phyloP scores from a whole-genome alignment of 2,797 vertebrate species.

The Sebastes elongatus region DNA sequence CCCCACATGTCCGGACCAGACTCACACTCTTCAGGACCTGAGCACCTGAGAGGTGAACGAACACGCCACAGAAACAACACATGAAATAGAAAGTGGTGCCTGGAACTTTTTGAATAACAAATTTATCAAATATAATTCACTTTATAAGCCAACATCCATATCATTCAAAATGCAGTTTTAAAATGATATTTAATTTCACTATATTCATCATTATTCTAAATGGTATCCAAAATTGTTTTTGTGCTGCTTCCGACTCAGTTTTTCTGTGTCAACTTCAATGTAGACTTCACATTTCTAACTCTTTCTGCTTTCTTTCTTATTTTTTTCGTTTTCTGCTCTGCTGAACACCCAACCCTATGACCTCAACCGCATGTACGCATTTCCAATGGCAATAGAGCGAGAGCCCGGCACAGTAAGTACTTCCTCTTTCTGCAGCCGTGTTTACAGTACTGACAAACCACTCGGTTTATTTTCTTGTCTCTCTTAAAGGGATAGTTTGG shows the following conservation, averaged over 20 bases:
- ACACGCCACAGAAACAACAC: slow-evolving; percentile 52
- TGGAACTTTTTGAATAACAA: not conserved
- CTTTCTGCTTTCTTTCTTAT: slow-evolving; percentile 14
- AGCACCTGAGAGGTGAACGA: slow-evolving; percentile 94
- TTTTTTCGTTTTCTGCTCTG: slow-evolving; percentile 25
- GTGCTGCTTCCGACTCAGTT: not conserved
- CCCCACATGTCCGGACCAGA: slow-evolving; percentile 75
- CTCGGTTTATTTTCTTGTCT: slow-evolving; percentile 14
- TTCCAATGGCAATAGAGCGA: slow-evolving; percentile 90
- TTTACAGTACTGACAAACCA: slow-evolving; percentile 34
- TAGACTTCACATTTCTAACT: slow-evolving; percentile 15
- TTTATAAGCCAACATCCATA: not conserved
- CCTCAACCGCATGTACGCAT: slow-evolving; percentile 85
- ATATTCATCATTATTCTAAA: not conserved
- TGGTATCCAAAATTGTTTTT: not conserved
- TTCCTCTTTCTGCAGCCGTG: slow-evolving; percentile 49
- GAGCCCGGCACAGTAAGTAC: slow-evolving; percentile 95
- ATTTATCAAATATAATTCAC: not conserved
- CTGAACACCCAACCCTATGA: slow-evolving; percentile 80
- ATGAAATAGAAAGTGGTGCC: not conserved
- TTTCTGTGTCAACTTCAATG: not conserved
- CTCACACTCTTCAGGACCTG: slow-evolving; percentile 85
- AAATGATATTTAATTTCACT: not conserved
- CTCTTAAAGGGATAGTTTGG: slow-evolving; percentile 13
- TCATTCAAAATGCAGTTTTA: not conserved